phyloP scores from a whole-genome alignment of 2,113 vertebrate species.

The Corythaixoides concolor region DNA sequence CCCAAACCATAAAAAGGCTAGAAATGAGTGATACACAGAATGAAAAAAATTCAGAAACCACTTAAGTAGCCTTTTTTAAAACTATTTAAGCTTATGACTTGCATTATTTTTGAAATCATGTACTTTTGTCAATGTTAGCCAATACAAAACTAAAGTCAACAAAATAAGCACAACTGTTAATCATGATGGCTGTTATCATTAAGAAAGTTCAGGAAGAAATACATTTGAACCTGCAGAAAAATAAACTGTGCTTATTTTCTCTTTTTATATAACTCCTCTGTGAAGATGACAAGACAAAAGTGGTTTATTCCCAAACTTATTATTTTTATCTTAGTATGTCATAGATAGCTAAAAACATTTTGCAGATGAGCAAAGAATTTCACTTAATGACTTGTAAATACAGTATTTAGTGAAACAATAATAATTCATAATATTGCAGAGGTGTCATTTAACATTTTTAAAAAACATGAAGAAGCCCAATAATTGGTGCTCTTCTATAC shows the following conservation, averaged over 20 bases:
- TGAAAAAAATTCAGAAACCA: background rate
- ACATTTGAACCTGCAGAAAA: background rate
- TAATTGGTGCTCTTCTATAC: background rate
- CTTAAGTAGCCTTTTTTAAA: background rate
- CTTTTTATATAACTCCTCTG: background rate
- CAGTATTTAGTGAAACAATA: background rate
- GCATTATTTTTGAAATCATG: background rate
- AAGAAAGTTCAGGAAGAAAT: background rate
- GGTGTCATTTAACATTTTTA: background rate
- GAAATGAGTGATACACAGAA: background rate
- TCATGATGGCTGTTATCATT: background rate
- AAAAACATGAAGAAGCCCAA: background rate
- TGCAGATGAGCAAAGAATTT: background rate
- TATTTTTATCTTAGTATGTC: background rate
- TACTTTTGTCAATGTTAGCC: background rate
- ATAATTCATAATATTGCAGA: background rate
- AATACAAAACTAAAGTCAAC: background rate
- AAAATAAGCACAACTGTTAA: background rate
- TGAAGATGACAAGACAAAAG: background rate
- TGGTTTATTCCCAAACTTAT: background rate
- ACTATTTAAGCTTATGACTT: background rate
- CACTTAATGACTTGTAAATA: background rate
- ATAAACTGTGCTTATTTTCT: background rate
- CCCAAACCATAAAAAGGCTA: background rate
- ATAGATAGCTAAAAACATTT: background rate